Base-by-base conservation (phyloP, 1,140 invertebrate genomes). In the Lepidotrigona ventralis region DNA sequence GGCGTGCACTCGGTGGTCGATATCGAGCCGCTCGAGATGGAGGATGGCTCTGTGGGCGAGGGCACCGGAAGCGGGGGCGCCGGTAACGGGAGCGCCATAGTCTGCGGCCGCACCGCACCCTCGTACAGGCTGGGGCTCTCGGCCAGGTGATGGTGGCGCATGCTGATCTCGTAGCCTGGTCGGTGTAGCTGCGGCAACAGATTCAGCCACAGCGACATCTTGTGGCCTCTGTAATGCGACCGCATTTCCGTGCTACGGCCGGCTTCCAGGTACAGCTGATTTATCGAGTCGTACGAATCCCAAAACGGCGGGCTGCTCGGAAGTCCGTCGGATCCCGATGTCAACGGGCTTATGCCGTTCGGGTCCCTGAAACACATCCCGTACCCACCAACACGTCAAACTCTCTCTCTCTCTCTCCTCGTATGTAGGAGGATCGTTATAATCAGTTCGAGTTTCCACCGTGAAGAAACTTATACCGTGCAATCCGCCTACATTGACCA, bases 151-250 rank as follows among this genome's bases (percentile, higher is more conserved):
- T 97, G 97, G 92, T 97, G 96, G n/a, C 96, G 94, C 95, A 97
- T 96, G 70, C 95, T 96, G 84, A 97, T 95, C 90, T 97, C 97
- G 86, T 96, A 96, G 51, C 96, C 96, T 2, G 97, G 96, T 53
- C 96, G 94, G 91, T 97, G 97, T n/a, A 97, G 94, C 91, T 98
- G 97, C 5, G 98, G 98, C 83, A 99, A 97, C 53, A 99, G 95
- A 90, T 98, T 97, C 80, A 98, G 93, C 98, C 98, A 99, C 81
- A 98, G 96, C n/a, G 98, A 98, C 95, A 98, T 96, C 92, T 98
- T 98, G 92, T 98, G 97, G 63, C 97, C 97, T 4, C 98, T 95
- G 92, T 98, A 99, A 92, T 98, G 98, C 90, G 97, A 97, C 83
- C 96, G 95, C 85, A 97, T 96, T 90, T 96, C 96, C 11, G 96